Conservation (phyloP, 2,888 invertebrate genomes). For the Drosophila fungiperda region DNA sequence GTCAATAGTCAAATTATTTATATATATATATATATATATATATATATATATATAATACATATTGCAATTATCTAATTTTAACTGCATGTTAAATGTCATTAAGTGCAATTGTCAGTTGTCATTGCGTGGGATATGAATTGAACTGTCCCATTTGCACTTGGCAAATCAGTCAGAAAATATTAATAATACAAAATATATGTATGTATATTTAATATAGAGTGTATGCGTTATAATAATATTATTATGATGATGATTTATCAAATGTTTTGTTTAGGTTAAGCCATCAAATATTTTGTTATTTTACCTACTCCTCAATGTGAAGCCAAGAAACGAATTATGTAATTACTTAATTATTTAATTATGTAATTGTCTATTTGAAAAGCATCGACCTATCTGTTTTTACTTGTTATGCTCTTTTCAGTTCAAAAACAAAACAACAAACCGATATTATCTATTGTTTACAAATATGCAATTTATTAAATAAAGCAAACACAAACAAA, state of each 20-base stretch:
- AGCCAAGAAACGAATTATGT: conserved; percentile 31
- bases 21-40: conserved; percentile 32
- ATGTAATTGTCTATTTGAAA: conserved; percentile 31
- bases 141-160: conserved; percentile 21
- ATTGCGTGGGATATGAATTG: conserved; percentile 20
- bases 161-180: conserved; percentile 48
- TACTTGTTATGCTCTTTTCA: conserved; percentile 64
- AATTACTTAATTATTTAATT: conserved; percentile 25
- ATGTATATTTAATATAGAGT: conserved; percentile 8
- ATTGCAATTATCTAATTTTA: conserved; percentile 68
- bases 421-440: conserved; percentile 35
- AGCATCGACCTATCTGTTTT: conserved; percentile 49
- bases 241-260: conserved; percentile 23
- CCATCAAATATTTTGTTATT: conserved; percentile 53
- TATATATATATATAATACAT: conserved; percentile 4
- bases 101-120: conserved; percentile 39
- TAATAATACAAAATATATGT: conserved; percentile 15
- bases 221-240: conserved; percentile 36
- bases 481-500: conserved; percentile 46
- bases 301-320: conserved; percentile 52
- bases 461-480: conserved; percentile 51
- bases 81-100: conserved; percentile 62
- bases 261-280: conserved; percentile 67
- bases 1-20: conserved; percentile 84
- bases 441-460: conserved; percentile 75